Evolutionary conservation across 2,797 vertebrate genomes (phyloP).

Genomic region (Sebastes miniatus): DNA sequence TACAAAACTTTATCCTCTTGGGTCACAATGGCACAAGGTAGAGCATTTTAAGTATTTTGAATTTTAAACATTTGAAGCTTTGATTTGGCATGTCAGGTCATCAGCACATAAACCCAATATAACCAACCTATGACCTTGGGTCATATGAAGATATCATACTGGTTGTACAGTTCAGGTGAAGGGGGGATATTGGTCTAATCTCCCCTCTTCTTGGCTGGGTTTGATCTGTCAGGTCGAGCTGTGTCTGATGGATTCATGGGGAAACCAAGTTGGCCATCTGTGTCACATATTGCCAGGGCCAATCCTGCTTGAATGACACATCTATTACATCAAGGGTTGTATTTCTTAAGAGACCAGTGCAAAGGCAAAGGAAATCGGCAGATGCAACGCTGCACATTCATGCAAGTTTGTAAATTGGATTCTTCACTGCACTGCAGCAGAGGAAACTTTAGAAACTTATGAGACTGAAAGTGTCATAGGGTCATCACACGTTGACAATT

Average conservation of each 20-base stretch:
- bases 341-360: constrained; percentile 19
- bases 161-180: background rate
- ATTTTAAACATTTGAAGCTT: background rate
- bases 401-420: background rate
- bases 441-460: background rate
- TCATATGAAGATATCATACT: background rate
- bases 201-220: background rate
- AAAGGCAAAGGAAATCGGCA: background rate
- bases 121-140: background rate
- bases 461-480: background rate
- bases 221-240: constrained; percentile 18
- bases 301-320: constrained; percentile 48
- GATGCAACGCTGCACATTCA: background rate
- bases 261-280: constrained; percentile 31
- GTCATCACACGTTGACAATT: background rate
- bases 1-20: background rate
- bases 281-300: constrained; percentile 8
- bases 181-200: background rate
- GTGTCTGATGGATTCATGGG: constrained; percentile 11
- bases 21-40: background rate
- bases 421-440: background rate
- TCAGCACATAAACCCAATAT: background rate
- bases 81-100: background rate
- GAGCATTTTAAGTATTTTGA: background rate
- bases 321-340: constrained; percentile 45